A percentile compares a stretch with the other conserved stretches of the same genome.
phyloP scores from a whole-genome alignment of 2,888 invertebrate genomes.

The Oligia latruncula region DNA sequence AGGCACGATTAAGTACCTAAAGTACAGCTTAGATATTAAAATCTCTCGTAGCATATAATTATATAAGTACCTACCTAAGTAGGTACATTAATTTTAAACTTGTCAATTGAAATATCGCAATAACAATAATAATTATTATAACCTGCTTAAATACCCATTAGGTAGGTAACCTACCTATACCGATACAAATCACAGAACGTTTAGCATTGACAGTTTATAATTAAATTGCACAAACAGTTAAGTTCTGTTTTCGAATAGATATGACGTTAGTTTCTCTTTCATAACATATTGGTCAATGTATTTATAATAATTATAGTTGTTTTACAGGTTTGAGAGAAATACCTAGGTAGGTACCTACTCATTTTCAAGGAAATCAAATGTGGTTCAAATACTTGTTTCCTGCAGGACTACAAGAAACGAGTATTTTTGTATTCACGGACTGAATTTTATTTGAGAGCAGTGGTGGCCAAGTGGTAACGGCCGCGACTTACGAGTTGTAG shows the following conservation, averaged over 20 bases:
- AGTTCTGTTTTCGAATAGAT: constrained; percentile 15
- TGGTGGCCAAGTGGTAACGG: no score
- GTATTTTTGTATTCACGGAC: not conserved
- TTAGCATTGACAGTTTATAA: constrained; percentile 26
- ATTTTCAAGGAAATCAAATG: constrained; percentile 23
- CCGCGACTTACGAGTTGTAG: no score
- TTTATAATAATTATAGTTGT: constrained; percentile 37
- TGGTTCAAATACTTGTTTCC: not conserved
- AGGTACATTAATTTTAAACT: not conserved
- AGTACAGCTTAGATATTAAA: not conserved
- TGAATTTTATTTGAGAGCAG: not conserved
- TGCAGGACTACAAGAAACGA: not conserved
- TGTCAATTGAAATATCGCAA: constrained; percentile 19
- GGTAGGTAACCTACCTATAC: not conserved
- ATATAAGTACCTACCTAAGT: no score
- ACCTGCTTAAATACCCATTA: not conserved
- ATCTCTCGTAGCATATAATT: not conserved
- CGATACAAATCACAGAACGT: constrained; percentile 12
- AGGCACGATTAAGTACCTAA: not conserved
- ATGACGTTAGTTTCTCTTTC: constrained; percentile 33
- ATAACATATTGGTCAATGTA: constrained; percentile 21
- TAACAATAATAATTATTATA: not conserved
- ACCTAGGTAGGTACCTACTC: not conserved
- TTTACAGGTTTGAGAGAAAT: constrained; percentile 7
- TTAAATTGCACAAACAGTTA: constrained; percentile 26